Evolutionary conservation across 2,888 invertebrate genomes (phyloP), one percentile per base, ranked within the genome.

Genomic region (Nemotelus nigrinus): DNA sequence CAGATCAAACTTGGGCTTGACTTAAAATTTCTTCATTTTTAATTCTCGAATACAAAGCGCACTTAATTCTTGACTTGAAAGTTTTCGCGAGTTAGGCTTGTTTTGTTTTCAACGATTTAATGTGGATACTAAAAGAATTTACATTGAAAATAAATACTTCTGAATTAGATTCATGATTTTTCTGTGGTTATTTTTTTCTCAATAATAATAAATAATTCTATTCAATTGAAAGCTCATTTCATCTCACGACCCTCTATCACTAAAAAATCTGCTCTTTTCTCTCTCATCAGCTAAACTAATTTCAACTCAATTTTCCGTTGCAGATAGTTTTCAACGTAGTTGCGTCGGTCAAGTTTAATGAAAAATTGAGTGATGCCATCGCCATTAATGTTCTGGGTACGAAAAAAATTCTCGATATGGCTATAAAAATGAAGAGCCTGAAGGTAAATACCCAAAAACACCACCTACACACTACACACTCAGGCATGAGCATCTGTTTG

Each of bases 261-360:
- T 58, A 4, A 39, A 3, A 58, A 39, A 58, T 39, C 6, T 58
- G 25, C 25, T 25, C 25, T 25, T 25, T 25, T 25, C 25, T 25
- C 25, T 25, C 25, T 25, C 25, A 25, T 25, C 25, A 25, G 53
- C 53, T 53, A 6, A 53, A 6, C 1, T 10, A 53, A 10, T 10
- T 53, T 25, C 64, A n/a, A 8, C 4, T 53, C 39, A 70, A 70
- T 41, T 53, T 70, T 48, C 2, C 48, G 3, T 67, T 58, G 71
- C 74, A 87, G 88, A 86, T 87, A 82, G 87, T 87, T 81, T 88
- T 87, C 83, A 87, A 87, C 81, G 85, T 88, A 80, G 88, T 88
- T 80, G 87, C 87, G 60, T 88, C 88, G 45, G 88, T 87, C 77
- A 87, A 87, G 83, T 87, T 87, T 83, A 87, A 87, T 83, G 88